Conservation (phyloP, 2,888 invertebrate species). For the Morpho deidamia region DNA sequence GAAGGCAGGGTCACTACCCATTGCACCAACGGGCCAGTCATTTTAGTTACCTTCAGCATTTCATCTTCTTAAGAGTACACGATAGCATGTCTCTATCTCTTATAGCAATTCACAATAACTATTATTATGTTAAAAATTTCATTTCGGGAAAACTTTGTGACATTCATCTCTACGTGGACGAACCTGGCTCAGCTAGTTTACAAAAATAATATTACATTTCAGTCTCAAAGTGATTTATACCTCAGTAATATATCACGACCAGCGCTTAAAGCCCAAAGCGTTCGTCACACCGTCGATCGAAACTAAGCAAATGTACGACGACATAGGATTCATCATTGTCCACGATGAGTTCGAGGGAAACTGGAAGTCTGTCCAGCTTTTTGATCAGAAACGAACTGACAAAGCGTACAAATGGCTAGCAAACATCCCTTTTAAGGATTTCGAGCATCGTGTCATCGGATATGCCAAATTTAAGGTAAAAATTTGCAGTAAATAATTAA, state of each 20-base stretch:
- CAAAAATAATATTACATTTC: constrained; percentile 8
- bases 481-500: too few species aligned
- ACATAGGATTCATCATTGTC: constrained; percentile 51
- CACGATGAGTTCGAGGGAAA: constrained; percentile 7
- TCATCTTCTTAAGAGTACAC: too few species aligned
- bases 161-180: too few species aligned
- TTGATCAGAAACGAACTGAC: constrained; percentile 40
- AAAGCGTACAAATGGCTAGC: constrained; percentile 42
- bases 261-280: constrained; percentile 30
- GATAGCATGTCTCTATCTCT: too few species aligned
- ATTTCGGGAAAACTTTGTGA: too few species aligned
- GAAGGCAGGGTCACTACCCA: too few species aligned
- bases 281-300: constrained; percentile 41
- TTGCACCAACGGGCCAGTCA: too few species aligned
- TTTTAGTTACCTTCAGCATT: too few species aligned
- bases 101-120: too few species aligned
- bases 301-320: constrained; percentile 46
- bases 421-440: constrained; percentile 20
- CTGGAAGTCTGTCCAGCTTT: constrained; percentile 35
- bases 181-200: too few species aligned
- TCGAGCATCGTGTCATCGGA: constrained; percentile 41
- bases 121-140: too few species aligned
- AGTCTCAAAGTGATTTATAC: constrained; percentile 48
- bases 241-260: constrained; percentile 34
- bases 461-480: constrained; percentile 44